A percentile compares a stretch with the other conserved stretches of the same genome.
Evolutionary conservation across 2,797 vertebrate genomes (phyloP).

Genomic region (Halcyon chelicuti): DNA sequence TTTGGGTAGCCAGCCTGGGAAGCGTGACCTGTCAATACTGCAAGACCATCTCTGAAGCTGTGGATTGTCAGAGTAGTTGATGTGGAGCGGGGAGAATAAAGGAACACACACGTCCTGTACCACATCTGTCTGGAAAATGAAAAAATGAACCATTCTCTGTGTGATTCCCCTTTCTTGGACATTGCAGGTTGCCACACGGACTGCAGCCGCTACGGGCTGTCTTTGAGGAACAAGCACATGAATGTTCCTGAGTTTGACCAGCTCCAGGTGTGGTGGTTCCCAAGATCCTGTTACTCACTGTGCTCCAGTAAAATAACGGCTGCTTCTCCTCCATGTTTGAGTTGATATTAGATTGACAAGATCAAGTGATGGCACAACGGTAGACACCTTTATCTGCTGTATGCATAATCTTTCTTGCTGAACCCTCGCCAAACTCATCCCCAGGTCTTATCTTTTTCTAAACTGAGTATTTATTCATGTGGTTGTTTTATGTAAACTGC

Average conservation of each 20-base stretch:
- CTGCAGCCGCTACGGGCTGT: background rate
- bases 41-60: background rate
- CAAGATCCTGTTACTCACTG: background rate
- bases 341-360: slow-evolving; percentile 1
- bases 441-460: slow-evolving; percentile 34
- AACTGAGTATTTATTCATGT: slow-evolving; percentile 30
- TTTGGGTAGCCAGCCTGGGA: background rate
- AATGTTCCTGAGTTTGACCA: background rate
- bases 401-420: background rate
- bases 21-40: fast-evolving
- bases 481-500: slow-evolving; percentile 49
- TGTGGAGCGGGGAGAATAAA: background rate
- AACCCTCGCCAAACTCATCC: slow-evolving; percentile 33
- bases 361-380: background rate
- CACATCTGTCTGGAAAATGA: background rate
- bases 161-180: background rate
- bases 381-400: background rate
- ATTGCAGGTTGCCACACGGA: background rate
- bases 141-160: background rate
- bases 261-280: background rate
- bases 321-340: background rate
- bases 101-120: background rate
- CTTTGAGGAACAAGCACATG: background rate
- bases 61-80: fast-evolving
- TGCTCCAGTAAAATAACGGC: background rate